Conservation (phyloP, 1,140 invertebrate genomes). For the Cydia splendana region DNA sequence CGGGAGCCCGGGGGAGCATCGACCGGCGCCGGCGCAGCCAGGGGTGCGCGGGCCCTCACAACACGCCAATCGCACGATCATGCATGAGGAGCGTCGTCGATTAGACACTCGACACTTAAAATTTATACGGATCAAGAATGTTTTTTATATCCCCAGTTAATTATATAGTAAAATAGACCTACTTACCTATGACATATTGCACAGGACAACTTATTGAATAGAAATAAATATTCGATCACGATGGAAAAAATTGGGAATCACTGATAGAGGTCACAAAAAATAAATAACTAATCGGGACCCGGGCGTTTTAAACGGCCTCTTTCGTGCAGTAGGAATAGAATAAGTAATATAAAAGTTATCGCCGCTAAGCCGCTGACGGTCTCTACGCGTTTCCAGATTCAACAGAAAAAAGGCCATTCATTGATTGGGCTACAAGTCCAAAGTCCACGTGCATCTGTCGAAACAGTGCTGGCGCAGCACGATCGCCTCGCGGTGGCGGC, state of each 20-base stretch:
- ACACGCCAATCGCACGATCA: neutral
- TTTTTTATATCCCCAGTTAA: neutral
- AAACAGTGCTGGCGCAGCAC: conserved; percentile 18
- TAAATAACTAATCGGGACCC: too few relatives aligned
- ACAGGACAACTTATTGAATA: too few relatives aligned
- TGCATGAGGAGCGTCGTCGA: neutral
- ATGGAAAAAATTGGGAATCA: too few relatives aligned
- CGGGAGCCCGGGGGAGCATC: conserved; percentile 56
- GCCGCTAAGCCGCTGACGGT: neutral
- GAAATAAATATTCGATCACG: too few relatives aligned
- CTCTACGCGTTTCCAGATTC: neutral
- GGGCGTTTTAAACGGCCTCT: neutral
- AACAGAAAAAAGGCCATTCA: neutral
- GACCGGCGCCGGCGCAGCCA: conserved; percentile 56
- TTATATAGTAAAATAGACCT: neutral
- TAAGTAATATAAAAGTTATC: neutral
- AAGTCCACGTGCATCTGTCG: conserved; percentile 27
- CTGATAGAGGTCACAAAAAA: too few relatives aligned
- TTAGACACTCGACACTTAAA: neutral
- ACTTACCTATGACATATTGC: too few relatives aligned
- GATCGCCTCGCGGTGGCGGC: neutral
- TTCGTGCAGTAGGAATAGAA: neutral
- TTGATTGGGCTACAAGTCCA: conserved; percentile 9
- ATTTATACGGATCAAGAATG: neutral
- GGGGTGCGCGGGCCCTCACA: conserved; percentile 44